Conservation (phyloP, 2,797 vertebrate genomes). For the Sphenodon punctatus region DNA sequence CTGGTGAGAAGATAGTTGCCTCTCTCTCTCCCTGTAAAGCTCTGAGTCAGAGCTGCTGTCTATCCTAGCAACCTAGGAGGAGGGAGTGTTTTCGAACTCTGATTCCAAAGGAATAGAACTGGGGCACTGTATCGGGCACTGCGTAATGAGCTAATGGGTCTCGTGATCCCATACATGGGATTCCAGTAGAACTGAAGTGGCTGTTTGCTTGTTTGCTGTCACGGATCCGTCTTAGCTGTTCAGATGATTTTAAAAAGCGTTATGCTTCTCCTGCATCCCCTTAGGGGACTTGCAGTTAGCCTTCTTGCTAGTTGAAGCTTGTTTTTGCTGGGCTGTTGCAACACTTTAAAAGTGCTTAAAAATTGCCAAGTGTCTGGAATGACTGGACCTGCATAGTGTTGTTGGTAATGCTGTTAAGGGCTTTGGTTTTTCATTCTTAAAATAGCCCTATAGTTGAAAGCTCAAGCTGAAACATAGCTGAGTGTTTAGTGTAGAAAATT, state of each 20-base stretch:
- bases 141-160: not conserved
- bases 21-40: conserved; percentile 12
- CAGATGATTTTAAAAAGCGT: not conserved
- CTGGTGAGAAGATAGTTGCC: not conserved
- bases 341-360: conserved; percentile 7
- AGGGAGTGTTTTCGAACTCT: conserved; percentile 23
- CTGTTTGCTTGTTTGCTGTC: not conserved
- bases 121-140: conserved; percentile 34
- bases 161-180: conserved; percentile 35
- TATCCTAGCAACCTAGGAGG: conserved; percentile 25
- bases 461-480: not conserved
- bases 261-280: not conserved
- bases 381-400: not conserved
- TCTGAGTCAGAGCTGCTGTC: conserved; percentile 17
- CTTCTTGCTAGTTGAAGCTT: not conserved
- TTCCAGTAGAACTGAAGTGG: conserved; percentile 8
- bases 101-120: not conserved
- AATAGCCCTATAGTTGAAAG: conserved; percentile 32
- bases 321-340: conserved; percentile 13
- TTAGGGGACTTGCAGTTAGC: not conserved
- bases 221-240: too few relatives aligned
- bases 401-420: conserved; percentile 13
- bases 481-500: not conserved
- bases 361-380: not conserved
- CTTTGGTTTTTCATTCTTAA: conserved; percentile 39